Conservation (phyloP, 2,888 invertebrate species). For the Chironomus riparius region DNA sequence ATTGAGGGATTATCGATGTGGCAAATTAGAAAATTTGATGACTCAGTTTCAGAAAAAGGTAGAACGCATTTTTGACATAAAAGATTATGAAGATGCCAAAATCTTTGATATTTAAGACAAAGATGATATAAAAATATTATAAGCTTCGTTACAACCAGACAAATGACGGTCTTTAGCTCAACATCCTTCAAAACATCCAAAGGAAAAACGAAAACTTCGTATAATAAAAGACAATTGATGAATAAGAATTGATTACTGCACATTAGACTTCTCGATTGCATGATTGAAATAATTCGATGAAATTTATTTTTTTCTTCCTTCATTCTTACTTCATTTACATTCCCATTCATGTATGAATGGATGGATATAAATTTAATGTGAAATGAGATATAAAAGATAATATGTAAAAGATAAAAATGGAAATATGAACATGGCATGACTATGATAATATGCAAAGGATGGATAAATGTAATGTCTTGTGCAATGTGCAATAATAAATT, state of each 20-base stretch:
- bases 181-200: too few relatives aligned
- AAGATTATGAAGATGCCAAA: too few relatives aligned
- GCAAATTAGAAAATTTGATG: too few relatives aligned
- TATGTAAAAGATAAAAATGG: neutral
- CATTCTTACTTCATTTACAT: neutral
- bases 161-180: too few relatives aligned
- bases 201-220: neutral
- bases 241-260: neutral
- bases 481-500: neutral
- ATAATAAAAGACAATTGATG: neutral
- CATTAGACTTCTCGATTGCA: neutral
- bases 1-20: too few relatives aligned
- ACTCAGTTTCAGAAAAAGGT: too few relatives aligned
- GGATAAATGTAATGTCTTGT: neutral
- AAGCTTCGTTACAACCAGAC: too few relatives aligned
- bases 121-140: too few relatives aligned
- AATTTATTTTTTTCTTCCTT: neutral
- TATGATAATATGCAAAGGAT: neutral
- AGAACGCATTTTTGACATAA: too few relatives aligned
- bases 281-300: neutral
- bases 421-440: neutral
- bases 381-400: too few relatives aligned
- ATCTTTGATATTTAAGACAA: too few relatives aligned
- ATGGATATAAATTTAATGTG: too few relatives aligned
- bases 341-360: neutral